Conservation (phyloP, 2,797 vertebrate genomes). For the Gymnoscopelus braueri region DNA sequence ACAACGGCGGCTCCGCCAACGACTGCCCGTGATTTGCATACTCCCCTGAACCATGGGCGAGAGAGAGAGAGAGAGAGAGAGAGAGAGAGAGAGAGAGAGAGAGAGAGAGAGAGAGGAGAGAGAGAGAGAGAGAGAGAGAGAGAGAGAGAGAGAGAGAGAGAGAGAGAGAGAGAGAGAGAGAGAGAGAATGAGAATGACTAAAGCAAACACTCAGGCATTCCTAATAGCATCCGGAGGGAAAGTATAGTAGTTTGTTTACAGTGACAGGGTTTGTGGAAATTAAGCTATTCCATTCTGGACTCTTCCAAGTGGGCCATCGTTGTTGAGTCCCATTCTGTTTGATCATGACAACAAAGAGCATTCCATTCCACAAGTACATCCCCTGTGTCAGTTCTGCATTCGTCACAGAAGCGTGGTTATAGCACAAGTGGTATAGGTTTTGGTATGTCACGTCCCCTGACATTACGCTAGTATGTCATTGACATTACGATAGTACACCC, state of each 20-base stretch:
- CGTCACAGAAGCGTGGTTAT: too few relatives aligned
- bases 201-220: constrained; percentile 73
- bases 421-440: too few relatives aligned
- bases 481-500: too few relatives aligned
- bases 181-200: constrained; percentile 55
- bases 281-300: constrained; percentile 54
- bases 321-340: constrained; percentile 49
- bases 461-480: too few relatives aligned
- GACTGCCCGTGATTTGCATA: constrained; percentile 76
- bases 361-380: too few relatives aligned
- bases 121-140: too few relatives aligned
- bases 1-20: constrained; percentile 68
- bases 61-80: too few relatives aligned
- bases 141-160: constrained; percentile 2
- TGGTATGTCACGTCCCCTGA: too few relatives aligned
- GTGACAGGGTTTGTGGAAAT: constrained; percentile 56
- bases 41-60: constrained; percentile 41
- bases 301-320: constrained; percentile 48
- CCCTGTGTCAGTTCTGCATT: too few relatives aligned
- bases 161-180: constrained; percentile 24
- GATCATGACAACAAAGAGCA: constrained; percentile 25
- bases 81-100: constrained; percentile 5
- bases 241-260: constrained; percentile 72
- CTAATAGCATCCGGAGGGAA: constrained; percentile 60
- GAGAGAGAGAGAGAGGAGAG: constrained; percentile 20